phyloP scores from a whole-genome alignment of 2,113 vertebrate species.

The Cyprinus carpio region DNA sequence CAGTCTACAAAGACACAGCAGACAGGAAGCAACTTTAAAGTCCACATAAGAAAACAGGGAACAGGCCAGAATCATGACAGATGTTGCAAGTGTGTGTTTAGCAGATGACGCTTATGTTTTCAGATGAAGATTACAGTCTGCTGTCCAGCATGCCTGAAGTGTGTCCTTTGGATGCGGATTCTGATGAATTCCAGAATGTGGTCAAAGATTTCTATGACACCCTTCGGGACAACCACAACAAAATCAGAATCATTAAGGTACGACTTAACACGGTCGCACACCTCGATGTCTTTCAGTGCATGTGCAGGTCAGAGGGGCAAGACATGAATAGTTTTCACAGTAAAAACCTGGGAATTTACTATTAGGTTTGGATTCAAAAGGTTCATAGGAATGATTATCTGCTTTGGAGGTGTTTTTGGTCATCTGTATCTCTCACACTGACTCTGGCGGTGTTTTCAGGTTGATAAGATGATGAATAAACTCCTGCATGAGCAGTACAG shows the following conservation, averaged over 20 bases:
- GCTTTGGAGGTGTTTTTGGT: no score
- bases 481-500: constrained; percentile 84
- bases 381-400: no score
- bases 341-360: neutral
- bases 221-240: constrained; percentile 67
- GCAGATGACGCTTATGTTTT: neutral
- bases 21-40: neutral
- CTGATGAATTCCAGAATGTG: constrained; percentile 74
- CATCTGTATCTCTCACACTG: neutral
- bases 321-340: neutral
- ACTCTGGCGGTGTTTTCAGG: constrained; percentile 64
- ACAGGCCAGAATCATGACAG: no score
- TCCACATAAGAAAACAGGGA: neutral
- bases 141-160: constrained; percentile 69
- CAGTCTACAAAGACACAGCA: neutral
- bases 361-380: neutral
- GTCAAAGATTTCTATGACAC: constrained; percentile 71
- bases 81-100: neutral
- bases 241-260: constrained; percentile 76
- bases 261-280: neutral
- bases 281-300: neutral
- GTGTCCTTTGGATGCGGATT: constrained; percentile 66
- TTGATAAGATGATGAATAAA: constrained; percentile 80
- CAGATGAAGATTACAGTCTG: constrained; percentile 72
- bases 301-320: neutral